These are phyloP conservation scores for Agelastica alni DNA, from an alignment of 2,888 invertebrate genomes.

Conservation along the genomic window DNA sequence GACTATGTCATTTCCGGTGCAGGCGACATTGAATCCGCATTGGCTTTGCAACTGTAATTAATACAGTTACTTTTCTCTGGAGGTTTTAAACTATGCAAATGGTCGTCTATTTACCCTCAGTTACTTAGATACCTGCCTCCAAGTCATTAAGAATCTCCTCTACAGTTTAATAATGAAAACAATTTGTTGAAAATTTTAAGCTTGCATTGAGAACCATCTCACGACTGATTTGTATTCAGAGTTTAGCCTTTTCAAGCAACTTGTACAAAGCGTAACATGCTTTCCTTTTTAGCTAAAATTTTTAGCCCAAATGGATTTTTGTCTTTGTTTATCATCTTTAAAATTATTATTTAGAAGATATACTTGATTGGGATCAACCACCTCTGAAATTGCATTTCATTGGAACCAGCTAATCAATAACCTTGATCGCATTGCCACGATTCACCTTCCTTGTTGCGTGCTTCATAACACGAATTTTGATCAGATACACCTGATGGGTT, in stretches of 20 bases:
- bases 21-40: background rate
- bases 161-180: too few relatives aligned
- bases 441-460: background rate
- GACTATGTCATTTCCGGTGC: background rate
- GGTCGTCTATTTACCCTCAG: background rate
- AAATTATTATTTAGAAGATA: too few relatives aligned
- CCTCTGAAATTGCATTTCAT: background rate
- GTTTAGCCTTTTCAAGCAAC: background rate
- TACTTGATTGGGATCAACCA: too few relatives aligned
- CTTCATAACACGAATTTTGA: background rate
- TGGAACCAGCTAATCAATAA: background rate
- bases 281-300: background rate
- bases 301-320: background rate
- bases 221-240: background rate
- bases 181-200: background rate
- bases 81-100: background rate
- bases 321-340: background rate
- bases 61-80: background rate
- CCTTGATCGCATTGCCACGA: background rate
- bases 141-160: too few relatives aligned
- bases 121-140: background rate
- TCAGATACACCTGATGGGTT: background rate
- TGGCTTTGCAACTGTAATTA: background rate
- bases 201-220: background rate
- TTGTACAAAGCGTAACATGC: background rate